phyloP scores from a whole-genome alignment of 2,888 invertebrate genomes.

The Arrhopalites spinosus region DNA sequence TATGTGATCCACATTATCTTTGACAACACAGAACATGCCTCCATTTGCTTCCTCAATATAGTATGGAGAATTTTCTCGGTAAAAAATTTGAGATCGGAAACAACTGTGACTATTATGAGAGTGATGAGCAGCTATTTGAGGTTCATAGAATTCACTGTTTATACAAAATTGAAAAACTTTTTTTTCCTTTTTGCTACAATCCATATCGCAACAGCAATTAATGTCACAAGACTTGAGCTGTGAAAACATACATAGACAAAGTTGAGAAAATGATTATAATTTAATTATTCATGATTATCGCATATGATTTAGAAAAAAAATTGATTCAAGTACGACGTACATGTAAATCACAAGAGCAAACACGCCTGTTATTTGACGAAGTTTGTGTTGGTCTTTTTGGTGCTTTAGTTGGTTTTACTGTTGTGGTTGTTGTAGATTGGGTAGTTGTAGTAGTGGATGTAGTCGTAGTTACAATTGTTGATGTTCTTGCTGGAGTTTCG shows the following conservation, averaged over 20 bases:
- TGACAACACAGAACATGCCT: constrained; percentile 67
- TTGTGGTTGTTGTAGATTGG: constrained; percentile 33
- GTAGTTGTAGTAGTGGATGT: constrained; percentile 40
- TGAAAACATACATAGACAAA: neutral
- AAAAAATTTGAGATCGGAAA: constrained; percentile 63
- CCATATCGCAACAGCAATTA: constrained; percentile 82
- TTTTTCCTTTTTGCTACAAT: constrained; percentile 69
- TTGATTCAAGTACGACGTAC: constrained; percentile 58
- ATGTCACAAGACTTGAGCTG: constrained; percentile 71
- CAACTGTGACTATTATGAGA: constrained; percentile 61
- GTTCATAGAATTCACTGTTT: constrained; percentile 51
- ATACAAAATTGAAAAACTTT: constrained; percentile 68
- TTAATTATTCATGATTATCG: neutral
- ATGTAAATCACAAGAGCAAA: constrained; percentile 67
- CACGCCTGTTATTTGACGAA: constrained; percentile 40
- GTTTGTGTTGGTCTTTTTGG: neutral
- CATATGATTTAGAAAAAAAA: neutral
- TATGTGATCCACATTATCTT: constrained; percentile 65
- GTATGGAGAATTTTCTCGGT: constrained; percentile 63
- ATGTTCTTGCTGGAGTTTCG: neutral
- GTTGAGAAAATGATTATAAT: neutral
- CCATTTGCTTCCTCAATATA: constrained; percentile 59
- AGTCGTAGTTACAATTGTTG: constrained; percentile 40
- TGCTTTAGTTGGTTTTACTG: constrained; percentile 1
- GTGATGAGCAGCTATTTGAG: constrained; percentile 40